Percentiles rank a stretch among this genome's conserved stretches.
phyloP scores from a whole-genome alignment of 2,888 invertebrate genomes.

The Oithona nana region DNA sequence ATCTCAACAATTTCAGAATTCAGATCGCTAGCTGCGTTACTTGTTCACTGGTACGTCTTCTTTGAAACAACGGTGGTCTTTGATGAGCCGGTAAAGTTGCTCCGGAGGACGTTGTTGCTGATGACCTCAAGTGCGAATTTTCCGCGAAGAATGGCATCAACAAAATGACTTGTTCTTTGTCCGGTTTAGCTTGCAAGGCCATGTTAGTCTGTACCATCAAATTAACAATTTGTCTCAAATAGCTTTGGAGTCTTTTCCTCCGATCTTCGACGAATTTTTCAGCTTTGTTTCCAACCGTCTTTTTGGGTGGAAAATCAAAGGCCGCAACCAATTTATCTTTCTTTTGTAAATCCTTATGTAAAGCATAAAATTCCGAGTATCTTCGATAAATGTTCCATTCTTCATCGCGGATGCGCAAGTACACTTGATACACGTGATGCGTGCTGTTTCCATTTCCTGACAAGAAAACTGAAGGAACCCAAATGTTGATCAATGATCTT shows the following conservation, averaged over 20 bases:
- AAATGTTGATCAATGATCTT: conserved; percentile 47
- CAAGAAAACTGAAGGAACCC: conserved; percentile 71
- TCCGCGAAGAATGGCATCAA: conserved; percentile 65
- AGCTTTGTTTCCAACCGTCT: conserved; percentile 41
- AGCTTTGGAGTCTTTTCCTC: conserved; percentile 61
- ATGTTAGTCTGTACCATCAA: conserved; percentile 45
- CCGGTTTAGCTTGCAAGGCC: conserved; percentile 52
- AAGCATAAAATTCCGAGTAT: conserved; percentile 73
- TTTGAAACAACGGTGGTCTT: background rate
- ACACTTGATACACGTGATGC: conserved; percentile 79
- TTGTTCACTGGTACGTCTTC: no score
- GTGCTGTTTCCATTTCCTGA: conserved; percentile 47
- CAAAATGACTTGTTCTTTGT: conserved; percentile 53
- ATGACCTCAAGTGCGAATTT: background rate
- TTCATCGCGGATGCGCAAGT: conserved; percentile 57
- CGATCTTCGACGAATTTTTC: conserved; percentile 58
- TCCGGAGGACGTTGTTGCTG: background rate
- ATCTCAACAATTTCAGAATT: no score
- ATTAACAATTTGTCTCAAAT: conserved; percentile 55
- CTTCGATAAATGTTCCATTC: conserved; percentile 92
- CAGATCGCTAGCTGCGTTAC: no score
- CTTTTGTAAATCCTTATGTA: conserved; percentile 65
- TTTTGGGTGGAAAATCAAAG: conserved; percentile 86
- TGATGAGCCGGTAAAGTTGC: background rate
- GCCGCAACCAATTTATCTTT: conserved; percentile 54